phyloP scores from a whole-genome alignment of 2,797 vertebrate genomes.

The Rhincodon typus region DNA sequence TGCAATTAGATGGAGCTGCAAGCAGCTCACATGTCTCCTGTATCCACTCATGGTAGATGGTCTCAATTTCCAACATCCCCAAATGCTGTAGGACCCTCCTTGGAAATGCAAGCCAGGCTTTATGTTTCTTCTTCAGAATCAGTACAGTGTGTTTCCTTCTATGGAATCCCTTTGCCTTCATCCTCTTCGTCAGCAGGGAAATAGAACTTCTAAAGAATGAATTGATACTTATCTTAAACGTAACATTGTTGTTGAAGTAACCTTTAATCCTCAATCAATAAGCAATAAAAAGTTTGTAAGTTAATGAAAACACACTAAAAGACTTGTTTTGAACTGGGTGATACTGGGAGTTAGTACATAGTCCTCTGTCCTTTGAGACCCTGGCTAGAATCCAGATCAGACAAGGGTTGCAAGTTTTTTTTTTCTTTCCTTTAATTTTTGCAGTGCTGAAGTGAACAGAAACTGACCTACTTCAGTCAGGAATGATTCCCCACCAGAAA shows the following conservation, averaged over 20 bases:
- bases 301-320: not conserved
- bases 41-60: not conserved
- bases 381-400: not conserved
- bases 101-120: not conserved
- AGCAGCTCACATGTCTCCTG: not conserved
- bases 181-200: not conserved
- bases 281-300: not conserved
- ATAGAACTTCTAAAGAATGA: not conserved
- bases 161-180: not conserved
- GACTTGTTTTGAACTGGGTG: not conserved
- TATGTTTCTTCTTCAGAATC: not conserved
- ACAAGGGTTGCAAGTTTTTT: not conserved
- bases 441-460: not conserved
- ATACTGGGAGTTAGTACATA: not conserved
- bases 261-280: not conserved
- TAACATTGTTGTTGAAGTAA: not conserved
- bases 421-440: constrained; percentile 1
- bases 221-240: not conserved
- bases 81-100: not conserved
- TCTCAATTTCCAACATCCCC: not conserved
- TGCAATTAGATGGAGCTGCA: not conserved
- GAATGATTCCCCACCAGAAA: not conserved
- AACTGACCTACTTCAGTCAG: not conserved
- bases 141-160: not conserved
- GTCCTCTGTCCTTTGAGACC: not conserved